Base-by-base conservation (phyloP, 64 coral and sea anemone genomes). In the Actinia equina region DNA sequence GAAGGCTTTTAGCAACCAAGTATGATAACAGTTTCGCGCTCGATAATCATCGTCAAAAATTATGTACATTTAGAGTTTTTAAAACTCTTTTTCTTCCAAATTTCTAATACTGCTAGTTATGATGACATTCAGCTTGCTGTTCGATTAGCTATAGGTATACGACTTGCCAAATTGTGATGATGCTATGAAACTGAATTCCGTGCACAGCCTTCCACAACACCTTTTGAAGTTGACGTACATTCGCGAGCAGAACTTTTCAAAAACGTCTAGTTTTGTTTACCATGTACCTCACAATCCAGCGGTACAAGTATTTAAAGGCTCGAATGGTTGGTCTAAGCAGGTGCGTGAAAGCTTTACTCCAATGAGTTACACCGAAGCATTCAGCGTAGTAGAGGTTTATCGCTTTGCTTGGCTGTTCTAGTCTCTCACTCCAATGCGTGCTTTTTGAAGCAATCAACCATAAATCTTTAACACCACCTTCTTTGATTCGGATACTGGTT, bases 381-480 rank as follows among this genome's bases (percentile, higher is more conserved):
- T 63, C 16, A 22, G 23, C n/a, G 54, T 26, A 84, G 57, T 27
- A 51, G 51, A 84, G 52, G 56, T n/a, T 85, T 22, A 85, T 80
- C 77, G 54, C 87, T 44, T 42, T 56, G 52, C 84, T 92, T 87
- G 44, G 62, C 84, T 52, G 80, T 57, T n/a, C 80, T 49, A 85
- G 62, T 65, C 19, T 83, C 89, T 91, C 89, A 91, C 84, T 91
- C 89, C 82, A 91, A 86, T 91, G 89, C 84, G 77, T 91, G 57
- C 89, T 67, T 91, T 77, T 74, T 74, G 69, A 74, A 74, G 81
- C 89, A 91, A 92, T 87, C 84, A 92, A 92, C 85, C 90, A 92
- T 77, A 92, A 92, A 92, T 92, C 53, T 85, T 51, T 55, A 91
- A 91, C 89, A 91, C 86, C 86, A 91, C 86, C 89, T 83, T 59